Conservation (phyloP, 2,797 vertebrate genomes). For the Champsocephalus esox region DNA sequence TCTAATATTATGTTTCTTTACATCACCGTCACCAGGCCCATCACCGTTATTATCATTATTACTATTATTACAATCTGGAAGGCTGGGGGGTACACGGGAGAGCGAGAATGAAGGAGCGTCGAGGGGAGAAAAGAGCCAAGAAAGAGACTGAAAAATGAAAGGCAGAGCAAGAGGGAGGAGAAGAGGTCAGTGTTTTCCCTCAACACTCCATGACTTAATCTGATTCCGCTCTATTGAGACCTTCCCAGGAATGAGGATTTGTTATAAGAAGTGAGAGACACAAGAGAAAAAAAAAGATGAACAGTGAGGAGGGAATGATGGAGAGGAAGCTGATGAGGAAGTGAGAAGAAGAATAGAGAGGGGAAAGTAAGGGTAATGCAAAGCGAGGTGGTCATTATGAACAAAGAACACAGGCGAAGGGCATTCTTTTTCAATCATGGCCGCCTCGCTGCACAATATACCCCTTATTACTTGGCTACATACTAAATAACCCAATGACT, state of each 20-base stretch:
- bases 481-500: too few relatives aligned
- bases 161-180: conserved; percentile 93
- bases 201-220: conserved; percentile 98
- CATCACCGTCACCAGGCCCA: conserved; percentile 82
- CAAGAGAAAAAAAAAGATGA: conserved; percentile 44
- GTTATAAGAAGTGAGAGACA: conserved; percentile 70
- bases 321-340: conserved; percentile 51
- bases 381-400: too few relatives aligned
- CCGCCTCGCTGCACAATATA: too few relatives aligned
- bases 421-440: too few relatives aligned
- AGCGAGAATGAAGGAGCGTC: conserved; percentile 86
- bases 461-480: too few relatives aligned
- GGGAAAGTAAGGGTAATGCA: background rate
- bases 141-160: conserved; percentile 92
- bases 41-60: conserved; percentile 86
- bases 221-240: conserved; percentile 91
- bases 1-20: conserved; percentile 89
- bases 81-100: conserved; percentile 78
- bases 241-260: conserved; percentile 93
- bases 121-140: conserved; percentile 72
- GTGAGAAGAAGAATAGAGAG: conserved; percentile 31
- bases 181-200: conserved; percentile 99
- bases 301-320: conserved; percentile 42
- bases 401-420: too few relatives aligned
- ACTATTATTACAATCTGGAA: conserved; percentile 87